Conservation (phyloP, 2,888 invertebrate genomes). For the Dicyrtomina minuta region DNA sequence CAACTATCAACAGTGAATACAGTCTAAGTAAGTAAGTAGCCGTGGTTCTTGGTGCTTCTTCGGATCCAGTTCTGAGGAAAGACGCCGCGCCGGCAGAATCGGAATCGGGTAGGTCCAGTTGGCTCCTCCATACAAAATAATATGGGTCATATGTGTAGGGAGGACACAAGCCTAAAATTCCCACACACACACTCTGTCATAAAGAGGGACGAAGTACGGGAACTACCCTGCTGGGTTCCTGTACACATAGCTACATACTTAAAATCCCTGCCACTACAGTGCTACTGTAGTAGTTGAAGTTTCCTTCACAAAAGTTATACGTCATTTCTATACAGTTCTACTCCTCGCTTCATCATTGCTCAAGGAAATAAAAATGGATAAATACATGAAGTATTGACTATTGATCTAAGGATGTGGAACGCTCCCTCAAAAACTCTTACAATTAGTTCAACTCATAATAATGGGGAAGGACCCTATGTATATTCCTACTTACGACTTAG, state of each 20-base stretch:
- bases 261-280: no score
- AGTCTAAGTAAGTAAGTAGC: no score
- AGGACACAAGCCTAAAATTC: background rate
- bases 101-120: background rate
- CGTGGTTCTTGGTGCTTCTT: no score
- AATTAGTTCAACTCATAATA: conserved; percentile 4
- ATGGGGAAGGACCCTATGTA: background rate
- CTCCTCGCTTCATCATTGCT: background rate
- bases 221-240: no score
- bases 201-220: background rate
- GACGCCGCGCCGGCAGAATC: background rate
- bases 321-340: background rate
- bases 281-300: no score
- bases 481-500: no score
- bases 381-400: no score
- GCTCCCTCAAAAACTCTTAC: background rate
- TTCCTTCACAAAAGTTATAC: no score
- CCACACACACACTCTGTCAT: conserved; percentile 7
- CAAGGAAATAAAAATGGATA: no score
- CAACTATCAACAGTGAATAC: no score
- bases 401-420: no score
- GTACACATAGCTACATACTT: no score
- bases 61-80: background rate
- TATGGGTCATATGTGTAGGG: background rate
- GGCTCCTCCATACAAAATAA: background rate